Percentiles rank a stretch among this genome's conserved stretches.
Conservation (phyloP, 2,113 vertebrate genomes). For the Anthoscopus minutus region DNA sequence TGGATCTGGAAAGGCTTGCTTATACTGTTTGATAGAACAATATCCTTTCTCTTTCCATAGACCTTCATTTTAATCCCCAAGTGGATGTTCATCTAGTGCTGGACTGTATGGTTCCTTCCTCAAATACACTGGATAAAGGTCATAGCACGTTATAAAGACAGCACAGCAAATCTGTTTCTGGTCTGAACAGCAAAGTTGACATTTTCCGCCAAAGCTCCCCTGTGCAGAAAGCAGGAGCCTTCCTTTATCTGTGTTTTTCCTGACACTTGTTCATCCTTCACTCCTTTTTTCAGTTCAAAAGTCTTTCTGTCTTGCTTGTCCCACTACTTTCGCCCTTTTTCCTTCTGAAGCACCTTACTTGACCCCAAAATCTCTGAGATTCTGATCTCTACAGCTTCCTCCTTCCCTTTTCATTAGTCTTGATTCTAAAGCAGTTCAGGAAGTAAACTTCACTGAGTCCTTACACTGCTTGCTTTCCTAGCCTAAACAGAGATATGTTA, state of each 20-base stretch:
- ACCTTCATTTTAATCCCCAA: background rate
- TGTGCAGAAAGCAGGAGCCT: background rate
- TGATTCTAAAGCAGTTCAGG: background rate
- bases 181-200: background rate
- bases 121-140: background rate
- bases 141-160: background rate
- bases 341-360: background rate
- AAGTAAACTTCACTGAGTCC: background rate
- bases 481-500: background rate
- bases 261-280: background rate
- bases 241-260: background rate
- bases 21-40: background rate
- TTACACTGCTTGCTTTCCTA: background rate
- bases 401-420: background rate
- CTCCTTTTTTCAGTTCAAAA: background rate
- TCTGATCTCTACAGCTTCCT: background rate
- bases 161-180: background rate
- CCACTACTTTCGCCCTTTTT: background rate
- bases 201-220: background rate
- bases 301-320: background rate
- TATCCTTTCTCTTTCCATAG: background rate
- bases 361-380: background rate
- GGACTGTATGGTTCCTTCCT: background rate
- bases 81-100: background rate
- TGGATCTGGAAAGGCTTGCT: background rate